Evolutionary conservation across 2,113 vertebrate species (phyloP).

Genomic region (Myotis lucifugus): DNA sequence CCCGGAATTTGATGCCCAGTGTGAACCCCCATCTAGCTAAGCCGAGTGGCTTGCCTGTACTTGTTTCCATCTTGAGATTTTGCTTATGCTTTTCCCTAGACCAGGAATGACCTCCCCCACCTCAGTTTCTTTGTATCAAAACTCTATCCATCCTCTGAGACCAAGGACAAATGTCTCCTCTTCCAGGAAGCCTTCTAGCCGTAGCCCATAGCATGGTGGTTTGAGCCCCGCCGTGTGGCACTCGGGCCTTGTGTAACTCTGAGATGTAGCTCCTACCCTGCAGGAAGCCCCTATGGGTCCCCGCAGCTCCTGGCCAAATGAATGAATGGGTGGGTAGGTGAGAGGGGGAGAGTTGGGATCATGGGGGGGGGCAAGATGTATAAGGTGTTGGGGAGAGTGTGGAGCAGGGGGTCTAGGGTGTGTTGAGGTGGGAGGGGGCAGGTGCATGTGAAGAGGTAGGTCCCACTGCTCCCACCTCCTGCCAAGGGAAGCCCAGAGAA

Average conservation of each 20-base stretch:
- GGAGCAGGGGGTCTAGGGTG: neutral
- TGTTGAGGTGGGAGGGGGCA: neutral
- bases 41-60: neutral
- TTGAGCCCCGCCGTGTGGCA: neutral
- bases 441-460: neutral
- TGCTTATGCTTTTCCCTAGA: neutral
- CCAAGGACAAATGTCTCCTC: neutral
- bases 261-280: neutral
- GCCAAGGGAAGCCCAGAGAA: neutral
- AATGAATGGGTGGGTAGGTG: neutral
- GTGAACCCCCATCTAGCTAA: neutral
- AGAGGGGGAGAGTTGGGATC: neutral
- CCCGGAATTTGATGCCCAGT: neutral
- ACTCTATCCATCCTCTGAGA: neutral
- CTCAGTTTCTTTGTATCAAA: neutral
- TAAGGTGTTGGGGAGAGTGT: neutral
- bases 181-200: neutral
- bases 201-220: too few relatives aligned
- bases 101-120: neutral
- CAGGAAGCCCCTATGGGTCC: neutral
- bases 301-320: neutral
- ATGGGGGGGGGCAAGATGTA: fast-evolving
- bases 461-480: neutral
- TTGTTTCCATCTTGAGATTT: neutral
- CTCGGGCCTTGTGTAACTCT: neutral